Base-by-base conservation (phyloP, 2,888 invertebrate species). In the Leptopterna dolabrata region DNA sequence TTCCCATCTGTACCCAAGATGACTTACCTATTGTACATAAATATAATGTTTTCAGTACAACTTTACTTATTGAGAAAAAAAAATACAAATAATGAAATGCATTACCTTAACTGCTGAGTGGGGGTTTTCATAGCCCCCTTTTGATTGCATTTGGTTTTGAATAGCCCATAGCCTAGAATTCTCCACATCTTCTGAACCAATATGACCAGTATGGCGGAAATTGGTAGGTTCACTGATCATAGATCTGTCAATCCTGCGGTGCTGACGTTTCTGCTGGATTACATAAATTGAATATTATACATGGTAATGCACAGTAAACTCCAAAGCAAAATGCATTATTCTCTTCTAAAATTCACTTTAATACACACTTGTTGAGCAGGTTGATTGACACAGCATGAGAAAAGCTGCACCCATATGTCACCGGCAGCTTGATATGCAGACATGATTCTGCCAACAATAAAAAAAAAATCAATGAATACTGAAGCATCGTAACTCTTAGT, bases 221-320 rank as follows among this genome's bases (percentile, higher is more conserved):
- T 99, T 97, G 90, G 97, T 98, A 16, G 99, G 99, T 90, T 95
- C 95, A 47, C 98, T 97, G 91, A 99, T 99, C 98, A 98, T 98
- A 89, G 97, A 97, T 89, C 98, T 95, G 90, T 93, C 94, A 90
- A 94, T 93, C 87, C 93, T 91, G 92, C 95, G 94, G 91, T 96
- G 94, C 90, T 94, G 94, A 24, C 92, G 90, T 90, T 94, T 94
- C 90, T 94, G 88, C 90, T 90, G 73, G 0, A n/a, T 19, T 36
- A 2, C 14, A 45, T 24, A 14, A 0, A 27, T 0, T 1, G 16
- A 19, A 16, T 24, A 55, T 27, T 82, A 36, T 14, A 80, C 9
- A 36, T 36, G 7, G 36, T 7, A 36, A 36, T 71, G 13, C 13
- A 11, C 71, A 11, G 19, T 47, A 47, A 47, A 47, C 11, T 13